phyloP scores from a whole-genome alignment of 2,113 vertebrate species.

The Orycteropus afer region DNA sequence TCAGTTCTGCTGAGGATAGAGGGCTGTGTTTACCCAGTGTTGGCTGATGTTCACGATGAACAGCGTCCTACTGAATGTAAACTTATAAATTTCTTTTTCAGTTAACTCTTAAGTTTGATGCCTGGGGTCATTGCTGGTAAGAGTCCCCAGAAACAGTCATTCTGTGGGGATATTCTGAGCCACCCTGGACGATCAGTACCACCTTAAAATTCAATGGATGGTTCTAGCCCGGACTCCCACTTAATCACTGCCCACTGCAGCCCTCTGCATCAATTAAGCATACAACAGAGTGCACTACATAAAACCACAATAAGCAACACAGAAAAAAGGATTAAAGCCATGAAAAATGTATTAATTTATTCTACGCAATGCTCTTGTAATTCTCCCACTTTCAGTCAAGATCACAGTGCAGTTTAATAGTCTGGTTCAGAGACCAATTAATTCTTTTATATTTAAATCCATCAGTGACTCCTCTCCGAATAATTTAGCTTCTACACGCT shows the following conservation, averaged over 20 bases:
- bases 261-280: slow-evolving; percentile 76
- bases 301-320: slow-evolving; percentile 81
- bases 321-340: slow-evolving; percentile 83
- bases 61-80: neutral
- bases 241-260: slow-evolving; percentile 61
- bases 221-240: neutral
- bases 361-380: slow-evolving; percentile 87
- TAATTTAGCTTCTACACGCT: slow-evolving; percentile 81
- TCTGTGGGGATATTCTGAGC: neutral
- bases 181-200: neutral
- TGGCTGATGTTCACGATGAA: neutral
- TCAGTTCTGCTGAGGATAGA: neutral
- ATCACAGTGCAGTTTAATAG: slow-evolving; percentile 92
- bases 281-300: slow-evolving; percentile 77
- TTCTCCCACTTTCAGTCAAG: slow-evolving; percentile 89
- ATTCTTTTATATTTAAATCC: slow-evolving; percentile 92
- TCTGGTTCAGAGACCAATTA: slow-evolving; percentile 90
- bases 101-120: neutral
- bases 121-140: neutral
- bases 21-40: neutral
- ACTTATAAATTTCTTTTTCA: slow-evolving; percentile 12
- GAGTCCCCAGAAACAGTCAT: slow-evolving; percentile 25
- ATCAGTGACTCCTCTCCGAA: slow-evolving; percentile 88
- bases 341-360: slow-evolving; percentile 90
- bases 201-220: slow-evolving; percentile 28